Evolutionary conservation across 2,888 invertebrate species (phyloP).

Genomic region (Eupsilia transversa): DNA sequence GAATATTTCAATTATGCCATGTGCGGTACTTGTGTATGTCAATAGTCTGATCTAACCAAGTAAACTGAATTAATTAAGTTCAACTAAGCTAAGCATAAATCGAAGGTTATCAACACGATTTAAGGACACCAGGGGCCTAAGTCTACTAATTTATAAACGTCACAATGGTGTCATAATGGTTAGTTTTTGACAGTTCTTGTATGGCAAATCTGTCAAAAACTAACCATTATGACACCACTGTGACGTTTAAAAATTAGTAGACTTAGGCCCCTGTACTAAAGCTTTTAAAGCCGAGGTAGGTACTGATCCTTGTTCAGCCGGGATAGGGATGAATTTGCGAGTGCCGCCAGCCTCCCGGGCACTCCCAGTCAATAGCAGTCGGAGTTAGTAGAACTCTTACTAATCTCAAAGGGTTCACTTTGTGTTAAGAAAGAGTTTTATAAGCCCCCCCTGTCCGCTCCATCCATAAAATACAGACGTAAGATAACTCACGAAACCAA

Average conservation of each 20-base stretch:
- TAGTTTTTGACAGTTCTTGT: too few relatives aligned
- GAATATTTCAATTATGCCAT: conserved; percentile 36
- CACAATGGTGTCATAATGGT: too few relatives aligned
- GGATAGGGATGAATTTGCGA: not conserved
- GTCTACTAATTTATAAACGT: too few relatives aligned
- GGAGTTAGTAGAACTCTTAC: not conserved
- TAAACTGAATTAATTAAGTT: conserved; percentile 41
- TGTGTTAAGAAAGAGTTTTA: not conserved
- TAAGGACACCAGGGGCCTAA: too few relatives aligned
- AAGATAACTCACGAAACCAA: not conserved
- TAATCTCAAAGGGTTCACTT: not conserved
- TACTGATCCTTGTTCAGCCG: not conserved
- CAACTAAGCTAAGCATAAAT: conserved; percentile 21
- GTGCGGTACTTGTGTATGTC: conserved; percentile 29
- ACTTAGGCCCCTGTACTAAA: not conserved
- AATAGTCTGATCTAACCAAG: conserved; percentile 38
- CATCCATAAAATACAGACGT: not conserved
- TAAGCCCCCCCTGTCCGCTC: not conserved
- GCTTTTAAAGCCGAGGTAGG: not conserved
- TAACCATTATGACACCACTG: too few relatives aligned
- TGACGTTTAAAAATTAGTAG: too few relatives aligned
- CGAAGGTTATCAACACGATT: conserved; percentile 14
- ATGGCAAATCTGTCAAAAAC: too few relatives aligned
- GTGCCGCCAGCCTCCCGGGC: not conserved
- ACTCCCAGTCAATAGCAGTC: not conserved